Percentiles rank a stretch among this genome's conserved stretches.
phyloP scores from a whole-genome alignment of 2,797 vertebrate genomes.

The Alca torda region DNA sequence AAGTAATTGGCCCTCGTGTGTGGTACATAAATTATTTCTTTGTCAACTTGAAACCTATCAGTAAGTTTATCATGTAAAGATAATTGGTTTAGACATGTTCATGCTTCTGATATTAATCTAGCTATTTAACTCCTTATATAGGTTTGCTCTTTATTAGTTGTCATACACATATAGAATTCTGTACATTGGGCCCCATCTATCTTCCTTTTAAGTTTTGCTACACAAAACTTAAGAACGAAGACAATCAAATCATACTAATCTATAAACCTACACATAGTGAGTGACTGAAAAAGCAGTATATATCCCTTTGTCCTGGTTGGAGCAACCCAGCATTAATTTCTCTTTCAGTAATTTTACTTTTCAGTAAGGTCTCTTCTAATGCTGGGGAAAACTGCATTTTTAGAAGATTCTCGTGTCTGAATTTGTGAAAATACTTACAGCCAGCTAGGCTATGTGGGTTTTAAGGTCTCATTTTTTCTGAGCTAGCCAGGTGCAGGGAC shows the following conservation, averaged over 20 bases:
- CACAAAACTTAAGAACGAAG: neutral
- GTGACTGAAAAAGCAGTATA: neutral
- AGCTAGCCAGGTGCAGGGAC: neutral
- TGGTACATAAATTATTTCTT: neutral
- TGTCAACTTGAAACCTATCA: neutral
- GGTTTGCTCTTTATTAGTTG: constrained; percentile 5
- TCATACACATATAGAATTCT: neutral
- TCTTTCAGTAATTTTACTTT: neutral
- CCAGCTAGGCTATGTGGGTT: neutral
- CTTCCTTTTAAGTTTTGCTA: neutral
- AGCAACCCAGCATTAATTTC: neutral
- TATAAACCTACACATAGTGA: neutral
- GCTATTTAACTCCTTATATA: neutral
- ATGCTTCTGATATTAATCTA: neutral
- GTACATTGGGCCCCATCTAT: neutral
- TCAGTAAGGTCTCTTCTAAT: neutral
- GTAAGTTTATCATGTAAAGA: constrained; percentile 12
- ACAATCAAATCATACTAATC: neutral
- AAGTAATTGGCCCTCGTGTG: neutral
- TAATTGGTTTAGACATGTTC: neutral
- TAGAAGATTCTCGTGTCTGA: neutral
- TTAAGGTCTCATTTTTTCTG: neutral
- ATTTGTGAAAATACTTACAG: neutral
- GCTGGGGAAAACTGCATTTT: neutral
- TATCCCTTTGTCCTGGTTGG: neutral